These are phyloP conservation scores for Plemyria rubiginata DNA, from an alignment of 2,888 invertebrate species.

Conservation along the genomic window DNA sequence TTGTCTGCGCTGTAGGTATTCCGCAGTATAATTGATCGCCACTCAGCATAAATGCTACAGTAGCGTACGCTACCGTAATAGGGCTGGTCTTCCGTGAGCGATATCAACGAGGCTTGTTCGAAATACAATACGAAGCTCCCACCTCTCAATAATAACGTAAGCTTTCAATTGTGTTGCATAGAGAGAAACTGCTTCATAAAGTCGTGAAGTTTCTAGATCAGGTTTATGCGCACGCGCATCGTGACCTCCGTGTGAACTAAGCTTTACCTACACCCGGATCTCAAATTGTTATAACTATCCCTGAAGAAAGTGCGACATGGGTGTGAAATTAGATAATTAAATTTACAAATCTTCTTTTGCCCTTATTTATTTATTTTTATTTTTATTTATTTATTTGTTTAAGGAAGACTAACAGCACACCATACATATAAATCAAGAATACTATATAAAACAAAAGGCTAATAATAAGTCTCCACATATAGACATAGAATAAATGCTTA, in stretches of 20 bases:
- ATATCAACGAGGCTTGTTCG: background rate
- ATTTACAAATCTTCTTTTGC: background rate
- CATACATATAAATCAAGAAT: too few species aligned
- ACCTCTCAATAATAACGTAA: background rate
- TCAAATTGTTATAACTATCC: background rate
- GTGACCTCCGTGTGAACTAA: constrained; percentile 34
- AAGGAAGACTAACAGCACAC: too few species aligned
- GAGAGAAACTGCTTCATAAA: constrained; percentile 8
- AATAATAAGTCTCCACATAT: too few species aligned
- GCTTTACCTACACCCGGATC: constrained; percentile 27
- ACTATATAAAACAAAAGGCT: too few species aligned
- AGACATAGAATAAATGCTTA: too few species aligned
- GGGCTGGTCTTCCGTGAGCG: too few species aligned
- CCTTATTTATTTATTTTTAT: too few species aligned
- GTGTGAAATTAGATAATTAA: background rate
- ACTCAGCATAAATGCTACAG: too few species aligned
- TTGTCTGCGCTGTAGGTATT: too few species aligned
- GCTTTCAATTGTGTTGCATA: background rate
- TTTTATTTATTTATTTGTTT: too few species aligned
- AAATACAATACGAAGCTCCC: background rate
- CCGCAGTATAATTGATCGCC: too few species aligned
- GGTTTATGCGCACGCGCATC: constrained; percentile 33
- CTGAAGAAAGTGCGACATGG: constrained; percentile 10
- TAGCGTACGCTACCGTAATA: too few species aligned
- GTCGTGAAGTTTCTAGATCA: constrained; percentile 29